Evolutionary conservation across 2,888 invertebrate species (phyloP), one percentile per base, ranked within the genome.

Genomic region (Dryomyza anilis): DNA sequence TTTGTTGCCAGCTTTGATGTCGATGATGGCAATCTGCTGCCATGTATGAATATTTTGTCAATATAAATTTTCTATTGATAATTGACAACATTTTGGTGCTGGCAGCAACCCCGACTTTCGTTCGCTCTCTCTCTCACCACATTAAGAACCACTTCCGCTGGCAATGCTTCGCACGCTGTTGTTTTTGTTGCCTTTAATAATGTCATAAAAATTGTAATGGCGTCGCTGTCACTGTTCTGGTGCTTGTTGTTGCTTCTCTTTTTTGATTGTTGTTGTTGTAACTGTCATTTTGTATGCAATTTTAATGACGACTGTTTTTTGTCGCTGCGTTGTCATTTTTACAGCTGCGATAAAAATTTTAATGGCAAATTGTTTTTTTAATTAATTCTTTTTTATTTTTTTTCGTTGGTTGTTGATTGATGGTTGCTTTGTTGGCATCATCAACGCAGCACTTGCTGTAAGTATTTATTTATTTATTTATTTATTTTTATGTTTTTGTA

Each of bases 291-390:
- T 48, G 14, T 14, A 23, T 23, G 25, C 48, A 14, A 4, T 48
- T 48, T 6, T 19, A 16, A 43, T 43, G n/a, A 16, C 19, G n/a
- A 43, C n/a, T 43, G 43, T 43, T 43, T 43, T n/a, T 43, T 43
- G 19, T 43, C 43, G n/a, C n/a, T 60, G 21, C n/a, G 33, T 27
- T 50, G 39, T 23, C 25, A 33, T 36, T 55, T 59, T 60, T n/a
- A 64, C 27, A 30, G 36, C 50, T 56, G 33, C 58, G 50, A 56
- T 63, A 63, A 66, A 52, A 66, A 10, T 48, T 58, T 66, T 66
- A 60, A 60, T 64, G 60, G 36, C 52, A 52, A 27, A 61, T 60
- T 61, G 46, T 55, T 30, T 52, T 64, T 59, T 63, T 62, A 48
- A 66, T 61, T 61, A 61, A 61, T 61, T 53, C 48, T 61, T 61